Evolutionary conservation across 2,888 invertebrate species (phyloP).

Genomic region (Cerastis rubricosa): DNA sequence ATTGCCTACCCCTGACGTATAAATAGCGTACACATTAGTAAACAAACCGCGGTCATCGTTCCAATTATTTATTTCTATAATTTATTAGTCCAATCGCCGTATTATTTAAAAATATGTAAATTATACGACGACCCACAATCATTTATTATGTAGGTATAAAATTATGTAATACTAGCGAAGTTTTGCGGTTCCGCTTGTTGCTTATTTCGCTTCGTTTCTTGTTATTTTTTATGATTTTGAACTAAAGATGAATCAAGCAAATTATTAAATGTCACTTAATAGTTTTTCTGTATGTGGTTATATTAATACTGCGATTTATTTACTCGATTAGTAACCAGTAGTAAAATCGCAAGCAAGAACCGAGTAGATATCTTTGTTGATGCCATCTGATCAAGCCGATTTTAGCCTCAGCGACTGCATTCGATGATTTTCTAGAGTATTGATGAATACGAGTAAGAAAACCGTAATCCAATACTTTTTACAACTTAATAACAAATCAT

Average conservation of each 20-base stretch:
- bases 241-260: not conserved
- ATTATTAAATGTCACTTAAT: not conserved
- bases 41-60: conserved; percentile 42
- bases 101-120: conserved; percentile 58
- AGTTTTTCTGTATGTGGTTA: not conserved
- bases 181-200: conserved; percentile 16
- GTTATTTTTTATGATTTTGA: too few species aligned
- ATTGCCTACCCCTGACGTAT: not conserved
- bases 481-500: too few species aligned
- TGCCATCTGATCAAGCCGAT: not conserved
- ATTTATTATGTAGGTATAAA: conserved; percentile 1
- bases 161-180: conserved; percentile 15
- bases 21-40: conserved; percentile 25
- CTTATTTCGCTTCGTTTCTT: too few species aligned
- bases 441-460: too few species aligned
- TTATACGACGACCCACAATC: conserved; percentile 15
- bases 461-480: too few species aligned
- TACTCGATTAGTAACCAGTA: not conserved
- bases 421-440: not conserved
- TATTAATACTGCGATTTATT: not conserved
- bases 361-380: too few species aligned
- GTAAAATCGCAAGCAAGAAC: not conserved
- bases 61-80: conserved; percentile 24
- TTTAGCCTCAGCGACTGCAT: not conserved
- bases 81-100: conserved; percentile 42